Evolutionary conservation across 2,797 vertebrate species (phyloP), one percentile per base, ranked within the genome.

Genomic region (Chelon auratus): DNA sequence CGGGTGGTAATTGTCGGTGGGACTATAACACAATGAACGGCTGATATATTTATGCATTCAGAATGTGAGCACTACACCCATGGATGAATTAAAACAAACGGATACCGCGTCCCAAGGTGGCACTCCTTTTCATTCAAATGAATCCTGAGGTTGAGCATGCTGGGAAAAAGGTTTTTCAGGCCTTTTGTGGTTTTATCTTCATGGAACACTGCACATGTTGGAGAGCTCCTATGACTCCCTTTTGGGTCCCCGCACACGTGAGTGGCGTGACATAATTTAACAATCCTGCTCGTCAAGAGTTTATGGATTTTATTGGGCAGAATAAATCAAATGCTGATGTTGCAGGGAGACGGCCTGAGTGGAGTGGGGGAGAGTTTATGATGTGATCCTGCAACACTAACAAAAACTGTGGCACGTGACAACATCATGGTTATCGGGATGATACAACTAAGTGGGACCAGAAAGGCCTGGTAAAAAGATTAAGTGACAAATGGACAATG

Each of bases 51-150:
- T 53, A 53, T 40, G 22, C 36, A 42, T 66, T 53, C 42, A 47
- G 7, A 47, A 56, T 65, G 62, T 54, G 50, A 3, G 51, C 26
- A 53, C 51, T 30, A 30, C 51, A 26, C 18, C 22, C 22, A 26
- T 43, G 62, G 50, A 64, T 52, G 50, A 37, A 64, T 37, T 64
- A 43, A 53, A 64, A 64, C 22, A 64, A 64, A 43, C 9, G 52
- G 63, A 45, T 45, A 18, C 11, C 40, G 26, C 26, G 36, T 45
- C 43, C 63, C 52, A 45, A 55, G 62, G 53, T 53, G 37, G 43
- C 52, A 36, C 61, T 33, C 62, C 50, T 13, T 65, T 45, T 55
- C 51, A 45, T 45, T 65, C 52, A 45, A 36, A 63, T 47, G 45
- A 26, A 52, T 55, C 37, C 51, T 66, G 52, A 22, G 20, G 48